Evolutionary conservation across 1,140 invertebrate species (phyloP).

Genomic region (Zaprionus ghesquierei): DNA sequence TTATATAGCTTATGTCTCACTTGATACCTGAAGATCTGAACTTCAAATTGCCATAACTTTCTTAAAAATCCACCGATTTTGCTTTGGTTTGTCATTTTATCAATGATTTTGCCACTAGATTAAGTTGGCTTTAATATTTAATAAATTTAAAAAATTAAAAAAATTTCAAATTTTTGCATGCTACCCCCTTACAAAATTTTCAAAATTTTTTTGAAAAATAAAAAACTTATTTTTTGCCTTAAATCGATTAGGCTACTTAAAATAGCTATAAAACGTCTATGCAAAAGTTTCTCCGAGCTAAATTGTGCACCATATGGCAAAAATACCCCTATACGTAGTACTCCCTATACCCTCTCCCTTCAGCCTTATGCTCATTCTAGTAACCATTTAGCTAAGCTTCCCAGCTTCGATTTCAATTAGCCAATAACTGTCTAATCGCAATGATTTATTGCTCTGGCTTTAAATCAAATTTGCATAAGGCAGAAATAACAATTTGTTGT

Average conservation of each 20-base stretch:
- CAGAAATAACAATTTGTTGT: constrained; percentile 15
- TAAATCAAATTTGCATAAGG: constrained; percentile 45
- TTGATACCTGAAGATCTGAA: too few relatives aligned
- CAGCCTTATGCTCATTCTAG: background rate
- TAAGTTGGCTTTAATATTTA: too few relatives aligned
- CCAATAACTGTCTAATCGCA: constrained; percentile 25
- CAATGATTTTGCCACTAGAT: too few relatives aligned
- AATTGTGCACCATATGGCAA: background rate
- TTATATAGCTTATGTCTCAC: too few relatives aligned
- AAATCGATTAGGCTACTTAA: too few relatives aligned
- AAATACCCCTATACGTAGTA: too few relatives aligned
- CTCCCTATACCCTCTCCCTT: background rate
- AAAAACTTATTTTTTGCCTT: too few relatives aligned
- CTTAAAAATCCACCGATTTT: background rate
- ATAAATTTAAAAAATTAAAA: too few relatives aligned
- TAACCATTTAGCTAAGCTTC: background rate
- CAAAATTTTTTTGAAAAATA: too few relatives aligned
- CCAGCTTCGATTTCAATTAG: constrained; percentile 7
- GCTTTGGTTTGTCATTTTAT: background rate
- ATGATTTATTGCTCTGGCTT: constrained; percentile 23
- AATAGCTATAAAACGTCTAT: background rate
- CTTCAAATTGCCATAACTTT: background rate
- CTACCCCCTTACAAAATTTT: too few relatives aligned
- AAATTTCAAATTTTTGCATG: too few relatives aligned
- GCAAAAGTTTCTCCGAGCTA: background rate